A percentile compares a stretch with the other conserved stretches of the same genome.
phyloP scores from a whole-genome alignment of 2,888 invertebrate genomes.

The Drosophila suboccidentalis region DNA sequence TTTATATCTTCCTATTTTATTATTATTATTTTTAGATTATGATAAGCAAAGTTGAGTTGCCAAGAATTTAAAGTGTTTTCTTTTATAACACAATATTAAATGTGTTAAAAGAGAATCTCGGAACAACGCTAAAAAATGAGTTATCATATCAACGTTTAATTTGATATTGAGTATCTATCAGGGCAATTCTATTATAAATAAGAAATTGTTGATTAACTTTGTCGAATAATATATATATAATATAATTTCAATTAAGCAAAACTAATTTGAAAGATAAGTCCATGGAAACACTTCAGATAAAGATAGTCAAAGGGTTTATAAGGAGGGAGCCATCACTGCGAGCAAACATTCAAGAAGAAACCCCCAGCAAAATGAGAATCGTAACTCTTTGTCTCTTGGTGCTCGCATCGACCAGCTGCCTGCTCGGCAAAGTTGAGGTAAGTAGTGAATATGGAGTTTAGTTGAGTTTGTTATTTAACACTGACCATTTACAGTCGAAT shows the following conservation, averaged over 20 bases:
- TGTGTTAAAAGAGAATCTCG: not conserved
- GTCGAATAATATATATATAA: not conserved
- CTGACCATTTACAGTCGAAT: conserved; percentile 30
- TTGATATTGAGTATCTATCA: not conserved
- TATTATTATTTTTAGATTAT: not conserved
- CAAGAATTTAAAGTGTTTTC: not conserved
- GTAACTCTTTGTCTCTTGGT: conserved; percentile 52
- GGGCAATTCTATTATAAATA: not conserved
- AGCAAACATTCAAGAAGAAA: conserved; percentile 14
- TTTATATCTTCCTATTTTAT: not conserved
- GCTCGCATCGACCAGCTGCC: conserved; percentile 45
- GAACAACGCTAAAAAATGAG: not conserved
- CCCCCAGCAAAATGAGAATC: conserved; percentile 50
- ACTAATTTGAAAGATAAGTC: not conserved
- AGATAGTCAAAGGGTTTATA: conserved; percentile 37
- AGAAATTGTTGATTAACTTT: conserved; percentile 4
- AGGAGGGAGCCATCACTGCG: not conserved
- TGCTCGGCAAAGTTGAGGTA: conserved; percentile 48
- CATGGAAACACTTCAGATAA: conserved; percentile 20
- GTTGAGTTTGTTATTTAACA: no score
- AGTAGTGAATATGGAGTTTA: not conserved
- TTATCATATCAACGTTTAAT: not conserved
- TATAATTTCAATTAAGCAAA: not conserved
- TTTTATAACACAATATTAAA: not conserved
- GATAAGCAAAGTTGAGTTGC: not conserved